Conservation (phyloP, 2,888 invertebrate species). For the Andrena haemorrhoa region DNA sequence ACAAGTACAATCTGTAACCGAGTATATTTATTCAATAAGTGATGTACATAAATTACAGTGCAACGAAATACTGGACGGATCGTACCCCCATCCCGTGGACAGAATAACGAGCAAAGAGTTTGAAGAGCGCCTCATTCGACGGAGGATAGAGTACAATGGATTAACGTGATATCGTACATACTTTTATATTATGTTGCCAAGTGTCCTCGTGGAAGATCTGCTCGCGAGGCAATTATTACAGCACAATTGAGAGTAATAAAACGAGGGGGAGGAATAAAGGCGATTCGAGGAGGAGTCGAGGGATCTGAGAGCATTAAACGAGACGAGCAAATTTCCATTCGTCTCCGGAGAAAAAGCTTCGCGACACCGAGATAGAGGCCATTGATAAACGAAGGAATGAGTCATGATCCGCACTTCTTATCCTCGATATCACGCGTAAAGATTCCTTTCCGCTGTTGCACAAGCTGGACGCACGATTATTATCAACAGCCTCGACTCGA, state of each 20-base stretch:
- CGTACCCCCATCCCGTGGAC: slow-evolving; percentile 65
- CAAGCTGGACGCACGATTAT: not conserved
- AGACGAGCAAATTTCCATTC: slow-evolving; percentile 7
- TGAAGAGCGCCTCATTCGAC: slow-evolving; percentile 35
- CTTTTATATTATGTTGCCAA: slow-evolving; percentile 17
- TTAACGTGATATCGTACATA: slow-evolving; percentile 30
- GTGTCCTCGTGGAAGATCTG: slow-evolving; percentile 23
- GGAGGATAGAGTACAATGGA: slow-evolving; percentile 30
- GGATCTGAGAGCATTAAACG: slow-evolving; percentile 13
- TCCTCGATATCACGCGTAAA: not conserved
- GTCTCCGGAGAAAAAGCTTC: slow-evolving; percentile 34
- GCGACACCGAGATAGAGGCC: slow-evolving; percentile 42
- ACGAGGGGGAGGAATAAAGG: not conserved
- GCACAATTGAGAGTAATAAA: not conserved
- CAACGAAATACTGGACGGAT: slow-evolving; percentile 80
- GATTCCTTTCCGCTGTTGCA: not conserved
- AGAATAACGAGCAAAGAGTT: slow-evolving; percentile 44
- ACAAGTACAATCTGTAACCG: slow-evolving; percentile 67
- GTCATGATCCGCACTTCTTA: not conserved
- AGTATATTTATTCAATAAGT: slow-evolving; percentile 79
- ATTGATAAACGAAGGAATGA: slow-evolving; percentile 36
- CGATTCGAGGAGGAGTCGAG: slow-evolving; percentile 1
- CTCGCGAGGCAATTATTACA: not conserved
- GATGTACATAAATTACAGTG: slow-evolving; percentile 82
- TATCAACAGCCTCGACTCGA: slow-evolving; percentile 40